These are phyloP conservation scores for Propithecus perrieri DNA, from an alignment of 2,797 vertebrate genomes.

Conservation along the genomic window DNA sequence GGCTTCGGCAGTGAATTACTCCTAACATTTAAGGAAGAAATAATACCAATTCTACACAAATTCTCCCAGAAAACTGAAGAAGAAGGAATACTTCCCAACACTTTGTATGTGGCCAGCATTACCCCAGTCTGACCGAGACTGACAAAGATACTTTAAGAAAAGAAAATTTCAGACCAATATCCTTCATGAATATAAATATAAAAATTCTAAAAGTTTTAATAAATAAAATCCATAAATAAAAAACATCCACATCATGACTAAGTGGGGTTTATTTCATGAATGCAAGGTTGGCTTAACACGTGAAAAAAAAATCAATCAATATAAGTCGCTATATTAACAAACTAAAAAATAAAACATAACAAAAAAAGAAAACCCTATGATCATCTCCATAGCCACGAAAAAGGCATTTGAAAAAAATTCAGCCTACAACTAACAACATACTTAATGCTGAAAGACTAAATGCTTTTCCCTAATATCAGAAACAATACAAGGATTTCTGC, in stretches of 20 bases:
- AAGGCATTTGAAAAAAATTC: constrained; percentile 41
- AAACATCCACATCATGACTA: not conserved
- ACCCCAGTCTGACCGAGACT: not conserved
- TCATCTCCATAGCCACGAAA: not conserved
- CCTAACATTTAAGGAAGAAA: constrained; percentile 30
- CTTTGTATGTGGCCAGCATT: not conserved
- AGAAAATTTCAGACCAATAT: constrained; percentile 21
- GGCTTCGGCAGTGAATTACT: constrained; percentile 24
- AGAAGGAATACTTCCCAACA: constrained; percentile 12
- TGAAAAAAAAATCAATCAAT: constrained; percentile 48
- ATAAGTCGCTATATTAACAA: constrained; percentile 18
- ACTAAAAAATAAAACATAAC: constrained; percentile 8
- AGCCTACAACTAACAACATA: not conserved
- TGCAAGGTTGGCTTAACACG: not conserved
- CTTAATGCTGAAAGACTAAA: constrained; percentile 3
- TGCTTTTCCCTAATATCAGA: not conserved
- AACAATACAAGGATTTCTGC: not conserved
- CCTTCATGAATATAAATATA: constrained; percentile 2
- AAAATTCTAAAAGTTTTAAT: constrained; percentile 18
- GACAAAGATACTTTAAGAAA: not conserved
- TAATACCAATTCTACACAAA: constrained; percentile 44
- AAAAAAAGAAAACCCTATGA: not conserved
- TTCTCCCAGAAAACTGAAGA: constrained; percentile 22
- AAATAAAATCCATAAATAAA: constrained; percentile 24
- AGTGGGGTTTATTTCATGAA: not conserved